Conservation (phyloP, 2,797 vertebrate genomes). For the Gymnothorax reevesii region DNA sequence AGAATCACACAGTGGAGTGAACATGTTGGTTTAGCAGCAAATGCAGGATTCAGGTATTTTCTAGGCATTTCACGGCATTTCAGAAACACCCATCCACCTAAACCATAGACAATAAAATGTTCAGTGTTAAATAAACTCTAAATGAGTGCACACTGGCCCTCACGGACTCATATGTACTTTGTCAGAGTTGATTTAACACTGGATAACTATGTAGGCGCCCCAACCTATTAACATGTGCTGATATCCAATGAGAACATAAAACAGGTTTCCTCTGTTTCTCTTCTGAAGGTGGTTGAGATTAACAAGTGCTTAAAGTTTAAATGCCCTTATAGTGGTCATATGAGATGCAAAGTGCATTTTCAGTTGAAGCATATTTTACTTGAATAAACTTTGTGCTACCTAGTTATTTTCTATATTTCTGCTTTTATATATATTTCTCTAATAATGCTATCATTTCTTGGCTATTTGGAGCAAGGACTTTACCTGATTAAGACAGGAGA, state of each 20-base stretch:
- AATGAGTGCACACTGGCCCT: not conserved
- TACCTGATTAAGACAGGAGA: conserved; percentile 48
- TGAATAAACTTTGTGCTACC: conserved; percentile 66
- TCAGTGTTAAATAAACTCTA: not conserved
- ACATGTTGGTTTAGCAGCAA: conserved; percentile 73
- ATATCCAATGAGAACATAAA: conserved; percentile 58
- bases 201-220: conserved; percentile 50
- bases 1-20: conserved; percentile 58
- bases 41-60: conserved; percentile 72
- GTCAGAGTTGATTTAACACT: not conserved
- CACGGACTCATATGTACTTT: not conserved
- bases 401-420: conserved; percentile 59
- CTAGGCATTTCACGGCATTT: conserved; percentile 67
- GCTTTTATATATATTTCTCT: conserved; percentile 53
- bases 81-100: conserved; percentile 58
- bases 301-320: conserved; percentile 73
- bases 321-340: conserved; percentile 80
- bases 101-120: conserved; percentile 5
- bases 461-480: conserved; percentile 36
- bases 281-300: conserved; percentile 58
- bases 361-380: conserved; percentile 59
- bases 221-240: conserved; percentile 59
- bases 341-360: conserved; percentile 79
- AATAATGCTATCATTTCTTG: conserved; percentile 28
- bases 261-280: conserved; percentile 44